A percentile compares a stretch with the other conserved stretches of the same genome.
Evolutionary conservation across 1,140 invertebrate species (phyloP).

Genomic region (Halesus radiatus): DNA sequence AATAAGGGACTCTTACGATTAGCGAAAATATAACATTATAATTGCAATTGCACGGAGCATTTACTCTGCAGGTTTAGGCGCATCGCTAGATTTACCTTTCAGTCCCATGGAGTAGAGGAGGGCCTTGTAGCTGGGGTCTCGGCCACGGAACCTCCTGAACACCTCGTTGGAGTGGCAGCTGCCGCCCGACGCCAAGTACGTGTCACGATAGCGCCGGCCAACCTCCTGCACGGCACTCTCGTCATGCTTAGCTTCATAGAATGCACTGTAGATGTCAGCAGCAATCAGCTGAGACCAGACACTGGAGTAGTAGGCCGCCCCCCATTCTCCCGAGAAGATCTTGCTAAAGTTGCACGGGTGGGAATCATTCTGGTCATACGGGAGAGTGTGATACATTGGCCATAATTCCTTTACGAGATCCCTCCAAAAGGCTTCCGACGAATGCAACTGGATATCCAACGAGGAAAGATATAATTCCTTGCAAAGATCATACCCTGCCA

Average conservation of each 20-base stretch:
- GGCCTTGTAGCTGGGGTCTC: conserved; percentile 90
- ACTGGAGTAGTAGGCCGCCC: conserved; percentile 82
- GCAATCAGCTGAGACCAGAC: conserved; percentile 90
- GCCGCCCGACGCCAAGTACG: conserved; percentile 88
- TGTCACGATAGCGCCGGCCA: conserved; percentile 84
- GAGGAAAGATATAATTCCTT: conserved; percentile 85
- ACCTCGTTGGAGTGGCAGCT: conserved; percentile 84
- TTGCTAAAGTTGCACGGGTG: conserved; percentile 85
- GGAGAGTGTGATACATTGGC: conserved; percentile 82
- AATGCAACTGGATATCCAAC: conserved; percentile 89
- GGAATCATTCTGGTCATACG: conserved; percentile 81
- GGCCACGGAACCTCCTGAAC: conserved; percentile 90
- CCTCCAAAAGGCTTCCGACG: conserved; percentile 84
- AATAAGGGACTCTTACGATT: background rate
- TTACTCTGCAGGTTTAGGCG: conserved; percentile 10
- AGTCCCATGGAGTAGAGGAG: conserved; percentile 79
- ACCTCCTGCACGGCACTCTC: conserved; percentile 70
- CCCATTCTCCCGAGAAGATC: conserved; percentile 80
- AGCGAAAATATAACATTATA: background rate
- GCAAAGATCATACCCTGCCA: conserved; percentile 85
- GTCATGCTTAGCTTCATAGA: conserved; percentile 77
- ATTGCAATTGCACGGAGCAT: background rate
- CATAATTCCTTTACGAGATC: conserved; percentile 82
- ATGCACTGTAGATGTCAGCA: conserved; percentile 89
- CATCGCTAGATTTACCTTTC: conserved; percentile 53